Percentiles rank a stretch among this genome's conserved stretches.
phyloP scores from a whole-genome alignment of 2,797 vertebrate genomes.

The Poeciliopsis gracilis region DNA sequence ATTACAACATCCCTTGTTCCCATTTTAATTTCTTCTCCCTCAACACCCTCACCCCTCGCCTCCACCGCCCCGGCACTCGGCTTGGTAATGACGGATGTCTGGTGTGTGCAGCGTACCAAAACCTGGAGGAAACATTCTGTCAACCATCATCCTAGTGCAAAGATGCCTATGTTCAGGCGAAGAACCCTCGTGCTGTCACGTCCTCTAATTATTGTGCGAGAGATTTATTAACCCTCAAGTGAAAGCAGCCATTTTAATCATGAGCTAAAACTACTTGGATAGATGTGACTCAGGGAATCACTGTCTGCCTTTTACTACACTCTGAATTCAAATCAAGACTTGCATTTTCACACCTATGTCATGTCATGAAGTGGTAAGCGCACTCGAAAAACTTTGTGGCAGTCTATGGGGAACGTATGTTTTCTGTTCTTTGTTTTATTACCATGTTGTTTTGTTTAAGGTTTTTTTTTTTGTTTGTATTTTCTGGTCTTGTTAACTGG shows the following conservation, averaged over 20 bases:
- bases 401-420: neutral
- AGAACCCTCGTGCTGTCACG: slow-evolving; percentile 54
- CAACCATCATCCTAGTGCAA: slow-evolving; percentile 64
- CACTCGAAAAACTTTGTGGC: neutral
- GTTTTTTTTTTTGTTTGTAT: neutral
- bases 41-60: slow-evolving; percentile 25
- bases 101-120: slow-evolving; percentile 28
- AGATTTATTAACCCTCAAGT: slow-evolving; percentile 73
- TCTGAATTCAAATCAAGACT: slow-evolving; percentile 42
- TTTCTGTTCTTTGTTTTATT: neutral
- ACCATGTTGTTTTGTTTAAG: neutral
- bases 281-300: slow-evolving; percentile 53
- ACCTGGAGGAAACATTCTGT: slow-evolving; percentile 63
- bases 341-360: slow-evolving; percentile 38
- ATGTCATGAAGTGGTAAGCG: neutral
- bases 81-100: slow-evolving; percentile 58
- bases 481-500: neutral
- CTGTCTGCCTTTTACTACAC: slow-evolving; percentile 29
- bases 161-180: slow-evolving; percentile 57
- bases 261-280: slow-evolving; percentile 30
- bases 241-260: slow-evolving; percentile 50
- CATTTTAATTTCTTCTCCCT: slow-evolving; percentile 51
- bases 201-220: slow-evolving; percentile 63
- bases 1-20: slow-evolving; percentile 49
- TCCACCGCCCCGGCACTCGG: slow-evolving; percentile 30